phyloP scores from a whole-genome alignment of 2,797 vertebrate genomes.

The Micropoecilia bifurca region DNA sequence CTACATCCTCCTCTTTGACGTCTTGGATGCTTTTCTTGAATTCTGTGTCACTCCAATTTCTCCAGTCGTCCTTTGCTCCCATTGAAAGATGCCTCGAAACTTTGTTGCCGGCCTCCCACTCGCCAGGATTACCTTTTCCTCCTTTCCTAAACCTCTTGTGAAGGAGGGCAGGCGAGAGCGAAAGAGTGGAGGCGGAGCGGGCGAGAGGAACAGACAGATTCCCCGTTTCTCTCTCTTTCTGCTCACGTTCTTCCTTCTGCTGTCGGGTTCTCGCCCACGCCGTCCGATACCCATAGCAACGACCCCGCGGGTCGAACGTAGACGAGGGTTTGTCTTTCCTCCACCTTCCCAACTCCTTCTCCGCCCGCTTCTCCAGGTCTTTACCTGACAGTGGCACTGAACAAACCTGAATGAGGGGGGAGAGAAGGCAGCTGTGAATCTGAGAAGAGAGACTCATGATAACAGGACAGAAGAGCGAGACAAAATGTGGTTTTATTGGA shows the following conservation, averaged over 20 bases:
- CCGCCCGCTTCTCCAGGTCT: slow-evolving; percentile 83
- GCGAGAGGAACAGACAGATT: slow-evolving; percentile 70
- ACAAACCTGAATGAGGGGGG: slow-evolving; percentile 78
- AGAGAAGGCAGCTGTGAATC: neutral
- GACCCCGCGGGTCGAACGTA: slow-evolving; percentile 81
- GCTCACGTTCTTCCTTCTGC: slow-evolving; percentile 60
- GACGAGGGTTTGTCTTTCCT: slow-evolving; percentile 78
- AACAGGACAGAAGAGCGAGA: too few species aligned
- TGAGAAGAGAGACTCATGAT: neutral
- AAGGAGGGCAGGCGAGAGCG: slow-evolving; percentile 76
- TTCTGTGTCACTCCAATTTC: slow-evolving; percentile 28
- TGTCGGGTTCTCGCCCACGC: slow-evolving; percentile 72
- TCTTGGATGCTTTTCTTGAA: slow-evolving; percentile 40
- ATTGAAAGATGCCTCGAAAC: slow-evolving; percentile 62
- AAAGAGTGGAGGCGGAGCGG: slow-evolving; percentile 80
- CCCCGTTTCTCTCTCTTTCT: slow-evolving; percentile 66
- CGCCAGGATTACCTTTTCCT: slow-evolving; percentile 51
- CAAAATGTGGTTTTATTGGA: neutral
- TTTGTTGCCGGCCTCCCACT: slow-evolving; percentile 45
- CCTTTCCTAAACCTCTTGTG: slow-evolving; percentile 70
- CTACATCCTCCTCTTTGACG: slow-evolving; percentile 61
- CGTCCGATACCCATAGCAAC: slow-evolving; percentile 83
- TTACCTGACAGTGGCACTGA: slow-evolving; percentile 81
- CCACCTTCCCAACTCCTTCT: slow-evolving; percentile 82
- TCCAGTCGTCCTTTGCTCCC: slow-evolving; percentile 60